These are phyloP conservation scores for Bradypus variegatus DNA, from an alignment of 2,797 vertebrate genomes.

Conservation along the genomic window DNA sequence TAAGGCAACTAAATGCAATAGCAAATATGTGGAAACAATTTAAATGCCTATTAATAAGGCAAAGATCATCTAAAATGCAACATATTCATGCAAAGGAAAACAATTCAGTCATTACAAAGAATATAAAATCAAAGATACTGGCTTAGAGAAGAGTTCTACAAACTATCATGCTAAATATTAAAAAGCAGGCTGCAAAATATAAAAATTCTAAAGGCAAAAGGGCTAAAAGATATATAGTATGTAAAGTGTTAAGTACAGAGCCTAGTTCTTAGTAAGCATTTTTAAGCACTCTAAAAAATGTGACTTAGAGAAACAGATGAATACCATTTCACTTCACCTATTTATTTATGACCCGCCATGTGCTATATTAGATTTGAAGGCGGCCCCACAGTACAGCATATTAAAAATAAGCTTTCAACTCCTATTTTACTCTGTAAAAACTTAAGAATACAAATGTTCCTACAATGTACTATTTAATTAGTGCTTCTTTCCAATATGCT, in stretches of 20 bases:
- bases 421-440: background rate
- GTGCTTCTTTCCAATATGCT: background rate
- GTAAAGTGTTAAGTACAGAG: background rate
- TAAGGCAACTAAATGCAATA: background rate
- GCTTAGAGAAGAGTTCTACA: background rate
- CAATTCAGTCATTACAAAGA: background rate
- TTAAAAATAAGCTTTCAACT: constrained; percentile 10
- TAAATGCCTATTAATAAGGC: background rate
- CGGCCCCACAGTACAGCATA: background rate
- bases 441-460: background rate
- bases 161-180: background rate
- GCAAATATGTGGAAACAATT: constrained; percentile 5
- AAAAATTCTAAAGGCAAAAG: too few species aligned
- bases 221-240: background rate
- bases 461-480: background rate
- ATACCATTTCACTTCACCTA: background rate
- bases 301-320: background rate
- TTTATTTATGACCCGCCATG: background rate
- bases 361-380: background rate
- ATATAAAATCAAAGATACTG: background rate
- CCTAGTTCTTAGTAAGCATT: background rate
- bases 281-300: constrained; percentile 23
- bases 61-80: background rate
- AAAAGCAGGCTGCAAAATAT: background rate
- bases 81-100: background rate